These are phyloP conservation scores for Epinotia brunnichana DNA, from an alignment of 2,888 invertebrate genomes.

Conservation along the genomic window DNA sequence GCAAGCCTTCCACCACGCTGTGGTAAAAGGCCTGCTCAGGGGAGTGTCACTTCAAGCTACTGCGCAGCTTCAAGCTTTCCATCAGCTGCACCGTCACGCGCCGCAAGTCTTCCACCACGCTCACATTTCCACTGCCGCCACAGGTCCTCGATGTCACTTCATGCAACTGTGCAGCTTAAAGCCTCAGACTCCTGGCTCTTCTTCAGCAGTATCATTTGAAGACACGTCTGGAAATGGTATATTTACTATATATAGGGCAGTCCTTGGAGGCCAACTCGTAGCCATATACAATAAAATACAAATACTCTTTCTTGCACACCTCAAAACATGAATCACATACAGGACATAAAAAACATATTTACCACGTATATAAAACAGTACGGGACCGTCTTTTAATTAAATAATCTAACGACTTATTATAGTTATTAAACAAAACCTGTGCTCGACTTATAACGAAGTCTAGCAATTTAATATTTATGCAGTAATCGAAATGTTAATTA, in stretches of 20 bases:
- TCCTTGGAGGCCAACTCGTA: too few relatives aligned
- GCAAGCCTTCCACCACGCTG: constrained; percentile 97
- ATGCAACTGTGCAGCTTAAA: constrained; percentile 98
- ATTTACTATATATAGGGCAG: too few relatives aligned
- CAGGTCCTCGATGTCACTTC: constrained; percentile 93
- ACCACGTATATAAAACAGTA: too few relatives aligned
- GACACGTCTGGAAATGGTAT: too few relatives aligned
- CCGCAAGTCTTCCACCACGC: constrained; percentile 95
- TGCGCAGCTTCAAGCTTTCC: constrained; percentile 1
- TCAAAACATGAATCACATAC: too few relatives aligned
- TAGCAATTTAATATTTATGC: constrained; percentile 13
- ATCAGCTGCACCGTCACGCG: constrained; percentile 93
- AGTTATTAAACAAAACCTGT: background rate
- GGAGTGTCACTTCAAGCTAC: constrained; percentile 64
- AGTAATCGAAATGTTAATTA: constrained; percentile 31
- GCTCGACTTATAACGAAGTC: background rate
- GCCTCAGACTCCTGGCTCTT: constrained; percentile 86
- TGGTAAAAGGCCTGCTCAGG: constrained; percentile 97
- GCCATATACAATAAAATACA: too few relatives aligned
- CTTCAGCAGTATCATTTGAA: too few relatives aligned
- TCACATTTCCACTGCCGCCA: constrained; percentile 96
- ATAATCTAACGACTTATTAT: too few relatives aligned
- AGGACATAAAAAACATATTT: too few relatives aligned
- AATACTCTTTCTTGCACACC: too few relatives aligned
- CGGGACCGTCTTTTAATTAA: too few relatives aligned